Conservation (phyloP, 1,140 invertebrate genomes). For the Globodera rostochiensis region DNA sequence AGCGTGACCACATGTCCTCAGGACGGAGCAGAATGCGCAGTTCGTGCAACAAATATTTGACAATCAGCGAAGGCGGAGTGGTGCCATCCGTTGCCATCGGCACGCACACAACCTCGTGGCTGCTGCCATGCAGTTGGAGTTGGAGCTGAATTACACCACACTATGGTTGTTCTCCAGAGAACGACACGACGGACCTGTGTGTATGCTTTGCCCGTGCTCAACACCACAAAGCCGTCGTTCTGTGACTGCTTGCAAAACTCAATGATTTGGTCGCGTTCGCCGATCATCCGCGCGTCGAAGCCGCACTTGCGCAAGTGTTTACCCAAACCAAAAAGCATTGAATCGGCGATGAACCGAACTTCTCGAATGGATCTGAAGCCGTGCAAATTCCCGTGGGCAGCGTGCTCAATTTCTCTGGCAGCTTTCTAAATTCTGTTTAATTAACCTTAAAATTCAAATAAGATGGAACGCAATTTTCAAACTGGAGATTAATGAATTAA, state of each 20-base stretch:
- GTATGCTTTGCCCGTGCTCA: constrained; percentile 36
- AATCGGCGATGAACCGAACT: constrained; percentile 66
- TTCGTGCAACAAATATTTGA: constrained; percentile 32
- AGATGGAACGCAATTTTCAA: too few relatives aligned
- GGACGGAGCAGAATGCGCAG: constrained; percentile 33
- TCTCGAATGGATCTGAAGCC: constrained; percentile 24
- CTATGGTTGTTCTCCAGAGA: too few relatives aligned
- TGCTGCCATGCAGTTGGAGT: neutral
- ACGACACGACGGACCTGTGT: constrained; percentile 16
- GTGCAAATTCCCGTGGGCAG: neutral
- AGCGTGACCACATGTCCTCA: constrained; percentile 36
- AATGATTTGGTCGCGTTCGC: constrained; percentile 46
- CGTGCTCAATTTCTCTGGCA: constrained; percentile 2
- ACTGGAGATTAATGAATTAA: too few relatives aligned
- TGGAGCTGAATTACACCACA: neutral
- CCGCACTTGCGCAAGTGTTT: constrained; percentile 73
- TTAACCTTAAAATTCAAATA: too few relatives aligned
- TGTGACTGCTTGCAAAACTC: constrained; percentile 30
- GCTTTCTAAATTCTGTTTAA: neutral
- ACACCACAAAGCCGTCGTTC: constrained; percentile 25
- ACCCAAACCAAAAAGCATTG: constrained; percentile 69
- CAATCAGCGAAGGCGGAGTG: constrained; percentile 24
- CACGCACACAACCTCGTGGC: constrained; percentile 12
- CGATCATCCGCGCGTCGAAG: constrained; percentile 71
- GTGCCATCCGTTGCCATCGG: constrained; percentile 34